Percentiles rank a stretch among this genome's conserved stretches.
Conservation (phyloP, 1,140 invertebrate genomes). For the Mylabris phalerata region DNA sequence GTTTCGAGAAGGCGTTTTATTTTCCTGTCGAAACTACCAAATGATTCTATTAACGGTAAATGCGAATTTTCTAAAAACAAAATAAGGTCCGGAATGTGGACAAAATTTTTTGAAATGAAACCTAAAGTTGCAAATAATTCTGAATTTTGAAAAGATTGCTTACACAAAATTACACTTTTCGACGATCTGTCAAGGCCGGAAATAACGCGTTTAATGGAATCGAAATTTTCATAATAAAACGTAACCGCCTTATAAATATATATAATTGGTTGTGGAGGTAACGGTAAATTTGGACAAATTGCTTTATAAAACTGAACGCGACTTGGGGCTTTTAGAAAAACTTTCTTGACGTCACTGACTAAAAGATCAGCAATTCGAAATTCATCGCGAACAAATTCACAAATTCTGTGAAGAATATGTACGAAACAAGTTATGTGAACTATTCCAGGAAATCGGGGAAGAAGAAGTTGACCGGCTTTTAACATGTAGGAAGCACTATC, state of each 20-base stretch:
- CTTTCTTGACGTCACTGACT: conserved; percentile 27
- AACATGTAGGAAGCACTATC: conserved; percentile 37
- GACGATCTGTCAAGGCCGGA: too few relatives aligned
- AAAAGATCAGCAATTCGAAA: conserved; percentile 27
- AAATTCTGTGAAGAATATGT: conserved; percentile 33
- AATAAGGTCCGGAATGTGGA: too few relatives aligned
- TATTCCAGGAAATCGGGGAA: conserved; percentile 23
- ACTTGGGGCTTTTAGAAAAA: conserved; percentile 32
- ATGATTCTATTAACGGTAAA: too few relatives aligned
- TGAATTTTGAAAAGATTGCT: too few relatives aligned
- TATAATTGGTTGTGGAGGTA: conserved; percentile 28
- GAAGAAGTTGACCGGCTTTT: conserved; percentile 20
- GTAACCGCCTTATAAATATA: conserved; percentile 4
- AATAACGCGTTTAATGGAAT: neutral
- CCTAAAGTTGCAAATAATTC: too few relatives aligned
- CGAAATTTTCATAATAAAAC: conserved; percentile 10
- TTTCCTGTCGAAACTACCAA: too few relatives aligned
- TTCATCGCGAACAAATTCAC: conserved; percentile 27
- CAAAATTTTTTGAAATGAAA: too few relatives aligned
- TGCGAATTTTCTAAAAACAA: too few relatives aligned
- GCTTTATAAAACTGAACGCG: conserved; percentile 24
- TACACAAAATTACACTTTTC: too few relatives aligned
- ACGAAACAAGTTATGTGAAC: conserved; percentile 35
- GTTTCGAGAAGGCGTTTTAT: too few relatives aligned
- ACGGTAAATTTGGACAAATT: conserved; percentile 21